phyloP scores from a whole-genome alignment of 1,140 invertebrate species.

The Eriocheir sinensis region DNA sequence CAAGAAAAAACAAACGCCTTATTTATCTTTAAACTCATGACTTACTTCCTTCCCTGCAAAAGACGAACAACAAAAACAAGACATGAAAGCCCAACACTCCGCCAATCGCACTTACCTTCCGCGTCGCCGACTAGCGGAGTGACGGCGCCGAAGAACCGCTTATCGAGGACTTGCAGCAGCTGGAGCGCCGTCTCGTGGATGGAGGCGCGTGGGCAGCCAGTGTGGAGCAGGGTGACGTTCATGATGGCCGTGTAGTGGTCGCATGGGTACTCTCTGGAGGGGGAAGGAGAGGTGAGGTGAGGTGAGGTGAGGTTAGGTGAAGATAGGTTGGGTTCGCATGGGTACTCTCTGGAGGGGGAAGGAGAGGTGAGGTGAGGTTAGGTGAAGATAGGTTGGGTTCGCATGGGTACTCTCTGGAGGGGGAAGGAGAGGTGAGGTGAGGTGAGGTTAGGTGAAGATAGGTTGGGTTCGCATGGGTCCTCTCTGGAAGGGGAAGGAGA shows the following conservation, averaged over 20 bases:
- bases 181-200: slow-evolving; percentile 97
- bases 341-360: too few relatives aligned
- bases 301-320: too few relatives aligned
- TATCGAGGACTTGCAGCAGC: slow-evolving; percentile 95
- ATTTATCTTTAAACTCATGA: too few relatives aligned
- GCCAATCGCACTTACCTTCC: slow-evolving; percentile 55
- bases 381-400: slow-evolving; percentile 99
- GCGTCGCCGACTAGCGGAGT: slow-evolving; percentile 84
- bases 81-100: too few relatives aligned
- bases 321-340: too few relatives aligned
- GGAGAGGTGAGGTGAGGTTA: slow-evolving; percentile 96
- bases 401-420: slow-evolving; percentile 96
- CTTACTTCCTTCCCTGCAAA: too few relatives aligned
- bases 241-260: slow-evolving; percentile 99
- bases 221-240: slow-evolving; percentile 97
- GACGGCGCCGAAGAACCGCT: slow-evolving; percentile 95
- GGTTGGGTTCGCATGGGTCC: too few relatives aligned
- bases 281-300: slow-evolving; percentile 41
- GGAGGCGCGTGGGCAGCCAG: slow-evolving; percentile 94
- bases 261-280: slow-evolving; percentile 96
- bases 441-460: too few relatives aligned
- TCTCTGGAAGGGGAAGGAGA: too few relatives aligned
- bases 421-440: slow-evolving; percentile 52
- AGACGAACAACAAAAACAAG: too few relatives aligned
- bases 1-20: too few relatives aligned